These are phyloP conservation scores for Caradrina kadenii DNA, from an alignment of 2,888 invertebrate genomes.

Conservation along the genomic window DNA sequence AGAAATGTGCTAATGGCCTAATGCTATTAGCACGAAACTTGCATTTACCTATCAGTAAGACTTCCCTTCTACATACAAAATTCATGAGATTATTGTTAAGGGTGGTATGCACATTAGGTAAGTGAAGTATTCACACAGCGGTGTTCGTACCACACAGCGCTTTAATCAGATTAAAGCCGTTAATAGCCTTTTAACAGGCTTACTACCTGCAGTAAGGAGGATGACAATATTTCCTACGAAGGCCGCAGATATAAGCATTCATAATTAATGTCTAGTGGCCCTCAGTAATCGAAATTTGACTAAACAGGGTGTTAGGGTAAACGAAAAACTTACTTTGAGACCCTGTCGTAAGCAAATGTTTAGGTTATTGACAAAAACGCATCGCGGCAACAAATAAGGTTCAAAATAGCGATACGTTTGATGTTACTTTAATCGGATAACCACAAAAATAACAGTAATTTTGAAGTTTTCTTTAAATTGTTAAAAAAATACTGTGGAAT, in stretches of 20 bases:
- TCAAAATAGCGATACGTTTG: too few species aligned
- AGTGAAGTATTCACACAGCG: slow-evolving; percentile 25
- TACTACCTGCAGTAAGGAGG: slow-evolving; percentile 27
- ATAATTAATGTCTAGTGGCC: too few species aligned
- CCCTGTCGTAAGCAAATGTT: too few species aligned
- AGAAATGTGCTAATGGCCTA: not conserved
- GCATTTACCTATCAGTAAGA: slow-evolving; percentile 16
- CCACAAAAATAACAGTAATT: too few species aligned
- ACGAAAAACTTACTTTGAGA: too few species aligned
- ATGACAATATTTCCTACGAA: slow-evolving; percentile 8
- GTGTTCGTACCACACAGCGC: slow-evolving; percentile 29
- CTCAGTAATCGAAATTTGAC: too few species aligned
- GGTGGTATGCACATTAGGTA: slow-evolving; percentile 16
- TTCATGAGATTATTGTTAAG: slow-evolving; percentile 15
- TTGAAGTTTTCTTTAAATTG: too few species aligned
- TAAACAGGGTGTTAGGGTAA: too few species aligned
- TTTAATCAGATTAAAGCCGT: slow-evolving; percentile 48
- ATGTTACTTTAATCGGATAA: too few species aligned
- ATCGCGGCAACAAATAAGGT: too few species aligned
- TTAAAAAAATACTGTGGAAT: too few species aligned
- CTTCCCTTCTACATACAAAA: not conserved
- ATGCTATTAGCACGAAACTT: slow-evolving; percentile 1
- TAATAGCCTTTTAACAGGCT: slow-evolving; percentile 55
- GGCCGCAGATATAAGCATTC: not conserved
- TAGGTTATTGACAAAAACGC: too few species aligned